Percentiles rank a stretch among this genome's conserved stretches.
Evolutionary conservation across 2,113 vertebrate genomes (phyloP).

Genomic region (Gymnogyps californianus): DNA sequence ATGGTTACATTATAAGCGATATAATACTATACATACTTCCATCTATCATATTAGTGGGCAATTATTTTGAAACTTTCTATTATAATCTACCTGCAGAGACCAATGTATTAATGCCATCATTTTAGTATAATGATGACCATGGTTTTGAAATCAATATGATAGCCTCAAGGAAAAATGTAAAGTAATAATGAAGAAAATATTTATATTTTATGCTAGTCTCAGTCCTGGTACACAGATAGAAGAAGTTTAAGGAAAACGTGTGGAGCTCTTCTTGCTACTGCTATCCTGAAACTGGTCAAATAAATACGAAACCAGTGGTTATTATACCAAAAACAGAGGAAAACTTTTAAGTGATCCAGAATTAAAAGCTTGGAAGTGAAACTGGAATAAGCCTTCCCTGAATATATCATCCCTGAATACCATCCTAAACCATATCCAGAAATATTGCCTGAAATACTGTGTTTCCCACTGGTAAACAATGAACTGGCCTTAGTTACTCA

Average conservation of each 20-base stretch:
- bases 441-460: not conserved
- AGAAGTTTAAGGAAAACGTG: not conserved
- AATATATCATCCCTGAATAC: not conserved
- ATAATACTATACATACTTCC: conserved; percentile 63
- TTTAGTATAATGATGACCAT: conserved; percentile 50
- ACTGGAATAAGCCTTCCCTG: not conserved
- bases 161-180: conserved; percentile 33
- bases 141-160: conserved; percentile 50
- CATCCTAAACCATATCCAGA: not conserved
- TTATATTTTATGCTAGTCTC: not conserved
- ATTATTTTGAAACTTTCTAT: conserved; percentile 70
- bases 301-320: not conserved
- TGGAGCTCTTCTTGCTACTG: not conserved
- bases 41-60: conserved; percentile 69
- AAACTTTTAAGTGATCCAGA: not conserved
- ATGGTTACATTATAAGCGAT: conserved; percentile 64
- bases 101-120: conserved; percentile 58
- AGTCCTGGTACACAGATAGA: not conserved
- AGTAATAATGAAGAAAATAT: not conserved
- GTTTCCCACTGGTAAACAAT: not conserved
- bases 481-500: not conserved
- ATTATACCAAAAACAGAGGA: not conserved
- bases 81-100: conserved; percentile 59
- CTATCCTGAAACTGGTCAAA: not conserved
- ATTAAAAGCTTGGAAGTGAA: not conserved